phyloP scores from a whole-genome alignment of 2,113 vertebrate genomes.

The Notothenia coriiceps region DNA sequence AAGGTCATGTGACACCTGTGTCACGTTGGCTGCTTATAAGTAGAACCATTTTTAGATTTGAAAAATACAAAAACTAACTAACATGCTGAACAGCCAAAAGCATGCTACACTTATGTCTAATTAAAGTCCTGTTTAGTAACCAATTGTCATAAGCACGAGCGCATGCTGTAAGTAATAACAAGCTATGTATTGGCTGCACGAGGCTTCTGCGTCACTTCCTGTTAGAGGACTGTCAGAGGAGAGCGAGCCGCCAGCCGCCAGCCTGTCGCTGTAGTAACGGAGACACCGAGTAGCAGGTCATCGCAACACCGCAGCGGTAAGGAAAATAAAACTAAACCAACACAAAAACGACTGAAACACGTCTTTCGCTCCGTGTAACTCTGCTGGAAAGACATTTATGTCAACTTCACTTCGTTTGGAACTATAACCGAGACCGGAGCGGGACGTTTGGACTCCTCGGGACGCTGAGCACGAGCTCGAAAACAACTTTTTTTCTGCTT shows the following conservation, averaged over 20 bases:
- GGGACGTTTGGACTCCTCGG: constrained; percentile 18
- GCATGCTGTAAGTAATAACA: constrained; percentile 46
- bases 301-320: background rate
- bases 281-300: constrained; percentile 16
- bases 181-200: constrained; percentile 51
- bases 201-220: constrained; percentile 81
- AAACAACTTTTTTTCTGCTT: constrained; percentile 54
- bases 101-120: background rate
- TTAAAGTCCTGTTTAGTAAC: constrained; percentile 21
- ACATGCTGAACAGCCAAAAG: background rate
- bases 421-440: constrained; percentile 12
- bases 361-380: background rate
- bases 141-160: background rate
- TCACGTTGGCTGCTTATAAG: no score
- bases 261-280: constrained; percentile 52
- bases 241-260: constrained; percentile 25
- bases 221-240: constrained; percentile 43
- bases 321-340: background rate
- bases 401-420: constrained; percentile 27
- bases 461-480: constrained; percentile 8
- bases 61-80: background rate
- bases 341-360: background rate
- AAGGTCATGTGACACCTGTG: no score
- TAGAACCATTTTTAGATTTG: background rate
- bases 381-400: background rate